A percentile compares a stretch with the other conserved stretches of the same genome.
Evolutionary conservation across 2,113 vertebrate species (phyloP).

Genomic region (Neotragus pygmaeus): DNA sequence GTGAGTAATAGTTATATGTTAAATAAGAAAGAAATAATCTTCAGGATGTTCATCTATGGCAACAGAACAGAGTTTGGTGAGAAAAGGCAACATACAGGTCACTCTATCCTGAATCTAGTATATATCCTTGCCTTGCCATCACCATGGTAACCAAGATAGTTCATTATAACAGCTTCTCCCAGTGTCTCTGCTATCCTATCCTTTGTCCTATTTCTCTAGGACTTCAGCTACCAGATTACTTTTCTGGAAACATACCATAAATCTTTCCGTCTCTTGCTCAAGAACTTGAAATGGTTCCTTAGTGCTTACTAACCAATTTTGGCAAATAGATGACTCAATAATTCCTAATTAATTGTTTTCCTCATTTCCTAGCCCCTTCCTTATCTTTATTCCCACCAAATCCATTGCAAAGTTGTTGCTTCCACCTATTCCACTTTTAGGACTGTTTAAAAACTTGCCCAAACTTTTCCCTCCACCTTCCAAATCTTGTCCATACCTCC

Average conservation of each 20-base stretch:
- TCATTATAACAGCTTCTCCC: neutral
- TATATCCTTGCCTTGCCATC: neutral
- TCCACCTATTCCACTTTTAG: constrained; percentile 6
- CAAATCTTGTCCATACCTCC: neutral
- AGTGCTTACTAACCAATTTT: neutral
- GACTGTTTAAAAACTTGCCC: neutral
- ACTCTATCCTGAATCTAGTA: neutral
- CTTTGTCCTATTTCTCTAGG: neutral
- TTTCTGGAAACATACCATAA: neutral
- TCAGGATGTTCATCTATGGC: neutral
- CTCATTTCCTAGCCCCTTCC: neutral
- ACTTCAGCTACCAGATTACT: neutral
- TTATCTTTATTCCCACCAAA: neutral
- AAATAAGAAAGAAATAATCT: neutral
- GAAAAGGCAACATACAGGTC: neutral
- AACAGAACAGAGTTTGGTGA: neutral
- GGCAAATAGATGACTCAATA: neutral
- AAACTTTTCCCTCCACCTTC: neutral
- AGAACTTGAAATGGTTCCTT: neutral
- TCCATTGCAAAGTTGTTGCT: neutral
- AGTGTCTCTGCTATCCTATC: neutral
- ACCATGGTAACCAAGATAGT: constrained; percentile 2
- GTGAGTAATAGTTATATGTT: neutral
- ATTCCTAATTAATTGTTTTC: neutral
- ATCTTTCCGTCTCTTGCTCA: neutral